Evolutionary conservation across 2,888 invertebrate genomes (phyloP).

Genomic region (Prosapia bicincta): DNA sequence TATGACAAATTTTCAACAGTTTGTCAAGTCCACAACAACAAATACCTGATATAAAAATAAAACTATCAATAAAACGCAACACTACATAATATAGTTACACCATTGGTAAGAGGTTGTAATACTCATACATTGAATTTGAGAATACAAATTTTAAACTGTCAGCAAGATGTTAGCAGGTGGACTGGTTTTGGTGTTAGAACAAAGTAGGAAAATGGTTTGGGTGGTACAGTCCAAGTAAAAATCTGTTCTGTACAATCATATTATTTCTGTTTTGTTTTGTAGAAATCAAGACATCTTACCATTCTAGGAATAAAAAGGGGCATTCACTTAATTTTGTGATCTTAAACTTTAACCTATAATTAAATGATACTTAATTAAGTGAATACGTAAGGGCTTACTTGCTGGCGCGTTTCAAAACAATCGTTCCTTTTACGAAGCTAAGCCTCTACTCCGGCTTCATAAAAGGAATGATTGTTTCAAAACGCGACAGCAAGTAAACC

Average conservation of each 20-base stretch:
- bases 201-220: neutral
- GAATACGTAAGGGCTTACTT: too few relatives aligned
- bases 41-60: neutral
- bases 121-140: neutral
- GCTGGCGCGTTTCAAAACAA: too few relatives aligned
- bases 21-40: neutral
- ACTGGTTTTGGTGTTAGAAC: neutral
- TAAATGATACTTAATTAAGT: too few relatives aligned
- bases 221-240: neutral
- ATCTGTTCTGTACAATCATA: neutral
- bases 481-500: too few relatives aligned
- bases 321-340: too few relatives aligned
- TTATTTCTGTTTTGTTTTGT: neutral
- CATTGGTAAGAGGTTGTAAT: neutral
- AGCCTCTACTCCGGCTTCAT: too few relatives aligned
- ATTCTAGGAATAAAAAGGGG: neutral
- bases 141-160: neutral
- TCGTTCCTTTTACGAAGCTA: too few relatives aligned
- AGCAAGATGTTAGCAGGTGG: neutral
- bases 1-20: neutral
- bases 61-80: neutral
- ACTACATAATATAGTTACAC: neutral
- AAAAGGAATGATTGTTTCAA: too few relatives aligned
- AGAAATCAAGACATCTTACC: neutral
- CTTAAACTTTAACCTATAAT: too few relatives aligned